A percentile compares a stretch with the other conserved stretches of the same genome.
phyloP scores from a whole-genome alignment of 2,888 invertebrate species.

The Lepidonotus clava region DNA sequence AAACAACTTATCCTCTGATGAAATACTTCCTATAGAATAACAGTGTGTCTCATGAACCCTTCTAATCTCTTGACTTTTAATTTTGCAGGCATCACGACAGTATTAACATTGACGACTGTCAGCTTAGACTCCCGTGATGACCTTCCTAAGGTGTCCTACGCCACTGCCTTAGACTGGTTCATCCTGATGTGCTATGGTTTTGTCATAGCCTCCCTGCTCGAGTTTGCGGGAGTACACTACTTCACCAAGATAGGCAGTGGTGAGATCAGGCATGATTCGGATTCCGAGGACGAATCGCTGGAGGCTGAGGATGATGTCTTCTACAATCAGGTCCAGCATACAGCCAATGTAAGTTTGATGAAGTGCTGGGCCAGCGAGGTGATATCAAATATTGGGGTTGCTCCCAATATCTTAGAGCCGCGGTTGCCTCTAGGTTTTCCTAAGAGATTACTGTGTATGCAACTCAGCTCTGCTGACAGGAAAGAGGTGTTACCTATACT shows the following conservation, averaged over 20 bases:
- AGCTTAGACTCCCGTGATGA: constrained; percentile 78
- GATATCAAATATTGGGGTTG: constrained; percentile 29
- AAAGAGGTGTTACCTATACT: not conserved
- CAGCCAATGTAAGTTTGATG: constrained; percentile 20
- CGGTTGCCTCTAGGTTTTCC: not conserved
- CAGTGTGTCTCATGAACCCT: too few relatives aligned
- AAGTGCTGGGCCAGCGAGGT: too few relatives aligned
- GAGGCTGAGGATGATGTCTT: constrained; percentile 34
- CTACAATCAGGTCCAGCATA: constrained; percentile 44
- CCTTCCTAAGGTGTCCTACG: constrained; percentile 78
- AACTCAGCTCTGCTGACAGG: not conserved
- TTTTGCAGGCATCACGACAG: constrained; percentile 90
- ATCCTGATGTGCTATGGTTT: constrained; percentile 76
- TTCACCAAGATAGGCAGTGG: constrained; percentile 78
- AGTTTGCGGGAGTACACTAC: constrained; percentile 79
- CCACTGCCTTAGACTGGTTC: constrained; percentile 79
- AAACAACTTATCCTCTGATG: too few relatives aligned
- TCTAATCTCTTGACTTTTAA: not conserved
- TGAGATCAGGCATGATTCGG: constrained; percentile 63
- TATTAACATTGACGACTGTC: constrained; percentile 92
- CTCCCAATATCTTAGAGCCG: not conserved
- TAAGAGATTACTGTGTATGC: not conserved
- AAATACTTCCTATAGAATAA: too few relatives aligned
- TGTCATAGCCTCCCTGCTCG: constrained; percentile 75
- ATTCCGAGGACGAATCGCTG: constrained; percentile 55